Base-by-base conservation (phyloP, 2,888 invertebrate genomes). In the Synergus japonicus region DNA sequence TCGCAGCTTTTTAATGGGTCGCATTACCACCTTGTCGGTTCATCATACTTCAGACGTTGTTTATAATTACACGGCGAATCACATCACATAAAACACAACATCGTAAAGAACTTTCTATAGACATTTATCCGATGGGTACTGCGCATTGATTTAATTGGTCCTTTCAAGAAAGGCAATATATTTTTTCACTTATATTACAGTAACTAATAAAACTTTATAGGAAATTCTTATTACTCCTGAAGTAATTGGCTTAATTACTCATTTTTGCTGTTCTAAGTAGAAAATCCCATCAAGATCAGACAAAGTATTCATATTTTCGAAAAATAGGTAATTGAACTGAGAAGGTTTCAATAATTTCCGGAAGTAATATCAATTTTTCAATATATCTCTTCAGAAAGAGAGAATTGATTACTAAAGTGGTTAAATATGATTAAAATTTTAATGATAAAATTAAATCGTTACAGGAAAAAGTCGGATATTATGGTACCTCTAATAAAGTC, bases 401-500 rank as follows among this genome's bases (percentile, higher is more conserved):
- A 29, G 2, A 29, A 29, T 29, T 29, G 22, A 29, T 2, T 29
- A 29, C 22, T 29, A 29, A 2, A 29, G 22, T n/a, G n/a, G n/a
- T 29, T 29, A 29, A 29, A 29, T 29, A 29, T 29, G 22, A 29
- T 29, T 29, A 29, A 29, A 2, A 29, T 29, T 29, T 29, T 29
- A 29, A 1, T 29, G 1, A 29, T 1, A 29, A 29, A 29, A 29
- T 29, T 29, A 0, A 29, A 29, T 29, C 22, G 22, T 29, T 29
- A 29, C n/a, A 12, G 63, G 46, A 77, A 49, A 78, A 77, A 46
- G 18, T 2, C 4, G 22, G 18, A 65, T 73, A 58, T 76, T 60
- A 76, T 77, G 83, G 80, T 81, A 79, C 80, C 81, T 22, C 69
- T 22, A 60, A 60, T 60, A 60, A 78, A 79, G 44, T 46, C 44